A percentile compares a stretch with the other conserved stretches of the same genome.
These are phyloP conservation scores for Chiroxiphia lanceolata DNA, from an alignment of 2,797 vertebrate genomes.

Conservation along the genomic window DNA sequence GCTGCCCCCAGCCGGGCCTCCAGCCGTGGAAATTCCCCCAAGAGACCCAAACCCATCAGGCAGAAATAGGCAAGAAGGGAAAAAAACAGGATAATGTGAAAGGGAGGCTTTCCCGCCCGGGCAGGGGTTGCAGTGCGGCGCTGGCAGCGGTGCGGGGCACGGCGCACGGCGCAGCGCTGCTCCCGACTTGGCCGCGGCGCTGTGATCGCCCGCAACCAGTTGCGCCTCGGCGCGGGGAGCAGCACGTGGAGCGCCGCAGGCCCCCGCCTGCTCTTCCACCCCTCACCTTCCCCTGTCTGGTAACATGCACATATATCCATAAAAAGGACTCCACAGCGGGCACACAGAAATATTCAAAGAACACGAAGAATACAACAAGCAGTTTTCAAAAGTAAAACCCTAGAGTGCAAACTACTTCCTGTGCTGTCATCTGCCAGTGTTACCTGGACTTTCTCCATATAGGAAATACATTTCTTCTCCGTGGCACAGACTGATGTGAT, in stretches of 20 bases:
- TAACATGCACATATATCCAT: accelerated
- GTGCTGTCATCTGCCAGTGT: neutral
- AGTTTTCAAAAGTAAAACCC: neutral
- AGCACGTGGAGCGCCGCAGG: neutral
- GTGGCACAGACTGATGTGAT: neutral
- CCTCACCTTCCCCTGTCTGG: neutral
- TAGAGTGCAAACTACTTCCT: neutral
- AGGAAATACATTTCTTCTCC: neutral
- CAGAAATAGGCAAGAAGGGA: neutral
- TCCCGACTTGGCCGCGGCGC: neutral
- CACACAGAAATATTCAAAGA: neutral
- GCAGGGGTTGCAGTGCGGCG: neutral
- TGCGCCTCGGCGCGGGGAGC: neutral
- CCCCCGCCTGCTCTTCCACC: neutral
- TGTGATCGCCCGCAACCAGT: neutral
- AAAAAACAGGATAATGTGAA: neutral
- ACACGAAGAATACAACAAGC: neutral
- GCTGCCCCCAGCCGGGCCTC: neutral
- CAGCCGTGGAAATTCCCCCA: neutral
- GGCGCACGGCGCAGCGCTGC: neutral
- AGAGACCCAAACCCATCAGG: neutral
- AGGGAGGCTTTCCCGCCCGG: neutral
- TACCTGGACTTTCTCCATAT: neutral
- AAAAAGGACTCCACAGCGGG: neutral
- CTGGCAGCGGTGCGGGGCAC: conserved; percentile 9